Conservation (phyloP, 2,113 vertebrate species). For the Acinonyx jubatus region DNA sequence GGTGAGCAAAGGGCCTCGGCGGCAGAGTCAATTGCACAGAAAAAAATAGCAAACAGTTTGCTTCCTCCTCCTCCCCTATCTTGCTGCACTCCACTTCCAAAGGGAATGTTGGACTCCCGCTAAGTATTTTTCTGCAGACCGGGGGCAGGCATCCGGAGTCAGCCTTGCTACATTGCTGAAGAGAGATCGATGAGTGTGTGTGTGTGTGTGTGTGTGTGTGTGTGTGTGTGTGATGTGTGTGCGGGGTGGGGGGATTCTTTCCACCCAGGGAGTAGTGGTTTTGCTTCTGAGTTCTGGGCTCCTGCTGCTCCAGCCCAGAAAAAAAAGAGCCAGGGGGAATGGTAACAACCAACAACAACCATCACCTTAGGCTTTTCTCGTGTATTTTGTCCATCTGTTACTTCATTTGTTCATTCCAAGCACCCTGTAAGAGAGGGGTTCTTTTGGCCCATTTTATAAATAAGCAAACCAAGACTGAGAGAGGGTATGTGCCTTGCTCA, state of each 20-base stretch:
- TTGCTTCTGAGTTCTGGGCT: constrained; percentile 43
- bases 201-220: background rate
- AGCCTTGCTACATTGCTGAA: constrained; percentile 12
- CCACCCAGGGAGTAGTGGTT: background rate
- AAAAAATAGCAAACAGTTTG: constrained; percentile 59
- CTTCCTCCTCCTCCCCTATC: constrained; percentile 45
- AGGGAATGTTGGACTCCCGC: constrained; percentile 30
- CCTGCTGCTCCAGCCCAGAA: background rate
- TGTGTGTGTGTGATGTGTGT: background rate
- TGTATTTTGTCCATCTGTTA: background rate
- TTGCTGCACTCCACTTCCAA: background rate
- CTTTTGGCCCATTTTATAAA: constrained; percentile 54
- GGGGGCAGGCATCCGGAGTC: background rate
- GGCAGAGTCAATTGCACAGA: constrained; percentile 60
- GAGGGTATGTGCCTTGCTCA: background rate
- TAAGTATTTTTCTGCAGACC: constrained; percentile 48
- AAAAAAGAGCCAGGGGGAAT: constrained; percentile 23
- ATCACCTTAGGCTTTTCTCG: background rate
- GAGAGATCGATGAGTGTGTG: background rate
- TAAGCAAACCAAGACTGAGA: constrained; percentile 16
- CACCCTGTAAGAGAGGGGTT: background rate
- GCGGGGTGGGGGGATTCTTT: background rate
- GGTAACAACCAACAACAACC: background rate
- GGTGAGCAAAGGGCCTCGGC: constrained; percentile 21
- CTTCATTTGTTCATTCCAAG: background rate